These are phyloP conservation scores for Anaspis maculata DNA, from an alignment of 2,888 invertebrate genomes.

Conservation along the genomic window DNA sequence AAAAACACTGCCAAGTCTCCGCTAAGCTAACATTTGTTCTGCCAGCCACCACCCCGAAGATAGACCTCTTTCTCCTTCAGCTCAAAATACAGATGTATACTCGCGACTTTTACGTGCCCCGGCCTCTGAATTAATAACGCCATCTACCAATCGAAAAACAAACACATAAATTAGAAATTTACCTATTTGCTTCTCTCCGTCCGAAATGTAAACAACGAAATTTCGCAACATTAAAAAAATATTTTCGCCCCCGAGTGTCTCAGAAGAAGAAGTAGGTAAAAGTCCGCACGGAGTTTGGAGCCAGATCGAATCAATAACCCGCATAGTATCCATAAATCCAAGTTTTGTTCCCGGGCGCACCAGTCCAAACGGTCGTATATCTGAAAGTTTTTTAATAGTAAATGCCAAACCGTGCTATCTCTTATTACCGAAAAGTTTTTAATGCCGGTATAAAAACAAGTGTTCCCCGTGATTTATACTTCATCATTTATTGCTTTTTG, in stretches of 20 bases:
- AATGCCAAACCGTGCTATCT: constrained; percentile 29
- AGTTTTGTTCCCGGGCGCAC: constrained; percentile 25
- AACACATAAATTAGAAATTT: constrained; percentile 19
- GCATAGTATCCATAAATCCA: constrained; percentile 31
- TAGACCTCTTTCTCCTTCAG: constrained; percentile 4
- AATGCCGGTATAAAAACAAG: constrained; percentile 27
- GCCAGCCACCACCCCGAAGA: constrained; percentile 1
- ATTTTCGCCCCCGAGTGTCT: constrained; percentile 16
- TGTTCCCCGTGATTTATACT: constrained; percentile 23
- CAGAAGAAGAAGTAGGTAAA: constrained; percentile 22
- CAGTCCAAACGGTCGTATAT: constrained; percentile 31
- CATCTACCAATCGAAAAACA: too few species aligned
- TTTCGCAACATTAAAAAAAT: constrained; percentile 7
- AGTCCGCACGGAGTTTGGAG: constrained; percentile 26
- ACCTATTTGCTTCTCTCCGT: constrained; percentile 9
- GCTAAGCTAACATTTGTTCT: constrained; percentile 21
- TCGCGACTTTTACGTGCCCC: too few species aligned
- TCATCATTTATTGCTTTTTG: constrained; percentile 20
- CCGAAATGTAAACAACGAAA: constrained; percentile 9
- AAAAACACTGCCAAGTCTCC: constrained; percentile 19
- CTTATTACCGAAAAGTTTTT: constrained; percentile 31
- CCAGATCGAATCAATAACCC: constrained; percentile 34
- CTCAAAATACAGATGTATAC: neutral
- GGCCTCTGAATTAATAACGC: too few species aligned
- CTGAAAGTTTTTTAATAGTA: constrained; percentile 37